These are phyloP conservation scores for Loripinus fragilis DNA, from an alignment of 2,888 invertebrate species.

Conservation along the genomic window DNA sequence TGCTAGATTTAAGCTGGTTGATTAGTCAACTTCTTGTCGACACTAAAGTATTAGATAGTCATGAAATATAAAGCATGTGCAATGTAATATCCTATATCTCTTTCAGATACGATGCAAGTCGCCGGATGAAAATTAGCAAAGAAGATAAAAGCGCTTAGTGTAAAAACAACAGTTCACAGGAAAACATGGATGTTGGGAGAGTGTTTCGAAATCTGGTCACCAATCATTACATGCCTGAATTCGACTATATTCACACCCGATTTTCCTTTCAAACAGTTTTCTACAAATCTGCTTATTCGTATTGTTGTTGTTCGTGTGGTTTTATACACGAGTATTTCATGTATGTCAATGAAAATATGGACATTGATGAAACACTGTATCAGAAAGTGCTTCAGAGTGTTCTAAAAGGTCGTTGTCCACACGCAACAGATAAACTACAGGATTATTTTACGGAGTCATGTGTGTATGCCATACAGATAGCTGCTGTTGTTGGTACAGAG, in stretches of 20 bases:
- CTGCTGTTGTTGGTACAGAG: conserved; percentile 2
- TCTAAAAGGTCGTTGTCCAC: background rate
- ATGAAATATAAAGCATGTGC: too few species aligned
- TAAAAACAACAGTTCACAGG: too few species aligned
- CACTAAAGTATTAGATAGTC: too few species aligned
- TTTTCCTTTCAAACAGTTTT: conserved; percentile 3
- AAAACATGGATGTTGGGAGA: background rate
- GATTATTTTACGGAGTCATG: background rate
- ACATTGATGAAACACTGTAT: background rate
- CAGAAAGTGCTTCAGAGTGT: background rate
- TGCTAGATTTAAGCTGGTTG: too few species aligned
- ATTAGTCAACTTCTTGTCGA: too few species aligned
- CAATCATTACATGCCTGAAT: background rate
- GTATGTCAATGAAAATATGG: background rate
- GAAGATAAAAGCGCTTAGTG: too few species aligned
- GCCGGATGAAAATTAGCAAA: too few species aligned
- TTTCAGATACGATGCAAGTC: too few species aligned
- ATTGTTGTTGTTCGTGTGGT: background rate
- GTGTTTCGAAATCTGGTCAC: background rate
- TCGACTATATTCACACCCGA: background rate
- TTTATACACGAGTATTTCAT: conserved; percentile 5
- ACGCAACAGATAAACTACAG: background rate
- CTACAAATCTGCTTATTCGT: background rate
- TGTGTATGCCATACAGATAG: conserved; percentile 10
- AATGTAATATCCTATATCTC: too few species aligned